Evolutionary conservation across 53 echinoderm and acorn worm species (phyloP), one percentile per base, ranked within the genome.

Genomic region (Arbacia lixula): DNA sequence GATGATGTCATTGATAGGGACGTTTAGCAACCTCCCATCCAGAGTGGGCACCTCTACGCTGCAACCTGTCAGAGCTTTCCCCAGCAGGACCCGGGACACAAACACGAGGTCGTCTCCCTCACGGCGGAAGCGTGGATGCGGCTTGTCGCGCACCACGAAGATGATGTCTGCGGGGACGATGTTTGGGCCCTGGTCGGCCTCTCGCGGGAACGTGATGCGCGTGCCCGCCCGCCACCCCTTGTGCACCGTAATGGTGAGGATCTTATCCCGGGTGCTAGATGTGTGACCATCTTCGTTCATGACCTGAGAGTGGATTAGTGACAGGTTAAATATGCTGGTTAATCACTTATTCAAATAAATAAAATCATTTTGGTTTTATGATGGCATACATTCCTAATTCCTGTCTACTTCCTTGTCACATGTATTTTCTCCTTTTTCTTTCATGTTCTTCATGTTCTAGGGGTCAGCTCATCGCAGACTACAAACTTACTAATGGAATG

Each of bases 281-380:
- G 98, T 98, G 83, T 98, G 98, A 41, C 98, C 94, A 42, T 98
- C 98, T 86, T 94, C 94, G 84, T 98, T 98, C 98, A 98, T 98
- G 12, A 98, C 93, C 97, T 96, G 69, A 28, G 38, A n/a, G n/a
- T n/a, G n/a, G n/a, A n/a, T n/a, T n/a, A n/a, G n/a, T n/a, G n/a
- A n/a, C n/a, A n/a, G n/a, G n/a, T n/a, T n/a, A n/a, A n/a, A n/a
- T n/a, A n/a, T n/a, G n/a, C n/a, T n/a, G n/a, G n/a, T n/a, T n/a
- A n/a, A n/a, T n/a, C n/a, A n/a, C n/a, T n/a, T n/a, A n/a, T n/a
- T n/a, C n/a, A n/a, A n/a, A n/a, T n/a, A n/a, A n/a, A n/a, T n/a
- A n/a, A n/a, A n/a, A n/a, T n/a, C n/a, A n/a, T n/a, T n/a, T n/a
- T n/a, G n/a, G n/a, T n/a, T n/a, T n/a, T n/a, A n/a, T n/a, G n/a